Percentiles rank a stretch among this genome's conserved stretches.
These are phyloP conservation scores for Sula dactylatra DNA, from an alignment of 2,113 vertebrate genomes.

Conservation along the genomic window DNA sequence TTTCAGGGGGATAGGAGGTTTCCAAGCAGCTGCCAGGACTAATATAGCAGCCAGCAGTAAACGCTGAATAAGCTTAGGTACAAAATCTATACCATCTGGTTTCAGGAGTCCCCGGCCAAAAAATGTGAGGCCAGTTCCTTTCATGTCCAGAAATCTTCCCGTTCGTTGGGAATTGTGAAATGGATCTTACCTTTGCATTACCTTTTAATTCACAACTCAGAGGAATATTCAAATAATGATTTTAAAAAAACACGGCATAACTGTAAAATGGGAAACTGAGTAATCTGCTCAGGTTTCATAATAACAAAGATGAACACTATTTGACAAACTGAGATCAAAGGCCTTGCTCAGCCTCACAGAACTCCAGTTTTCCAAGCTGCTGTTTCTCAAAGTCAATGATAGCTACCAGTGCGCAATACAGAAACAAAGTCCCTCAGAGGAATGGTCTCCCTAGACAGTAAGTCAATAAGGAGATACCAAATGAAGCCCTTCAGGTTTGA, in stretches of 20 bases:
- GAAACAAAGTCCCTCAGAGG: background rate
- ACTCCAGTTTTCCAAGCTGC: background rate
- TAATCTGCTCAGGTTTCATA: background rate
- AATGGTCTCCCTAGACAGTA: background rate
- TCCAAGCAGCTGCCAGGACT: conserved; percentile 58
- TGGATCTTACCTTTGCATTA: conserved; percentile 49
- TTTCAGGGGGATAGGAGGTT: conserved; percentile 66
- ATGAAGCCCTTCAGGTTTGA: background rate
- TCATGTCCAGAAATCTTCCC: conserved; percentile 42
- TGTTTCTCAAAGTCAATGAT: background rate
- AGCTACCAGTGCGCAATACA: background rate
- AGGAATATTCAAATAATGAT: background rate
- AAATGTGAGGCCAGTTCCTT: conserved; percentile 33
- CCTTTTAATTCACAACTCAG: conserved; percentile 41
- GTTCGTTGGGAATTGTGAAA: conserved; percentile 11
- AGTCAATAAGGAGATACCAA: background rate
- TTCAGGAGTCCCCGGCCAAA: conserved; percentile 42
- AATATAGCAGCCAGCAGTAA: conserved; percentile 64
- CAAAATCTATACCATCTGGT: conserved; percentile 67
- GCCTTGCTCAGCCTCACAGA: background rate
- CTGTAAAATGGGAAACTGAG: background rate
- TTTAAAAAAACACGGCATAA: conserved; percentile 8
- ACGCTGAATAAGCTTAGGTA: conserved; percentile 67
- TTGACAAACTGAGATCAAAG: conserved; percentile 40
- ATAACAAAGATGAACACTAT: background rate